Conservation (phyloP, 2,797 vertebrate species). For the Clarias pachynema region DNA sequence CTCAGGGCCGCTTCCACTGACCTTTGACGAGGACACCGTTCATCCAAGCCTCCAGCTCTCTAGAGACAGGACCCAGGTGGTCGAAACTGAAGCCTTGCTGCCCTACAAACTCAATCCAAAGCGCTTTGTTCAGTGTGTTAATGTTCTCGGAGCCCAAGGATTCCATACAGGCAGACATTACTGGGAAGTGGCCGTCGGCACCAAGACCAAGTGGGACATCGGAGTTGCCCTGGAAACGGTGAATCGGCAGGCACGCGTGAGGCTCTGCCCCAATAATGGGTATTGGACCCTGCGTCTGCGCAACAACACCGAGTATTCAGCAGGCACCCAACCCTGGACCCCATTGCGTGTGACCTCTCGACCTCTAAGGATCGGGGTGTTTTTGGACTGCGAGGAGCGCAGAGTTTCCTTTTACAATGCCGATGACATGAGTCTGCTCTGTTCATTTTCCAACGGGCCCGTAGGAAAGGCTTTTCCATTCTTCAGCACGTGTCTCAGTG, state of each 20-base stretch:
- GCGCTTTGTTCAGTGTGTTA: constrained; percentile 83
- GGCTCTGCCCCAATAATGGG: constrained; percentile 79
- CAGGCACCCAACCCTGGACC: constrained; percentile 79
- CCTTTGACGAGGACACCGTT: constrained; percentile 81
- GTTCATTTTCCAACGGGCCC: constrained; percentile 74
- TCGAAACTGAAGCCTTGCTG: constrained; percentile 66
- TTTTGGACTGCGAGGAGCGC: constrained; percentile 79
- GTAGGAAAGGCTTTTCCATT: constrained; percentile 78
- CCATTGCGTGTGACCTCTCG: constrained; percentile 61
- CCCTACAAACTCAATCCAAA: constrained; percentile 58
- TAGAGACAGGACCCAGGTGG: constrained; percentile 75
- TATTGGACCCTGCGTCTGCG: constrained; percentile 86
- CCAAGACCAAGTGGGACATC: constrained; percentile 85
- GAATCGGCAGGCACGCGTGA: constrained; percentile 74
- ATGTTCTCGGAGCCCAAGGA: constrained; percentile 74
- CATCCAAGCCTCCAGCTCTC: constrained; percentile 81
- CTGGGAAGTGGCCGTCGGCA: constrained; percentile 86
- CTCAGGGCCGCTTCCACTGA: constrained; percentile 77
- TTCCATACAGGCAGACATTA: constrained; percentile 80
- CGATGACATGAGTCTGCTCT: constrained; percentile 79
- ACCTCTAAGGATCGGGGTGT: constrained; percentile 75
- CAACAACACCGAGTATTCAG: constrained; percentile 74
- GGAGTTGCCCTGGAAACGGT: constrained; percentile 79
- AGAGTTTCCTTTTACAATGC: constrained; percentile 82
- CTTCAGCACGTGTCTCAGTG: constrained; percentile 85